A percentile compares a stretch with the other conserved stretches of the same genome.
Conservation (phyloP, 2,113 vertebrate species). For the Hypomesus transpacificus region DNA sequence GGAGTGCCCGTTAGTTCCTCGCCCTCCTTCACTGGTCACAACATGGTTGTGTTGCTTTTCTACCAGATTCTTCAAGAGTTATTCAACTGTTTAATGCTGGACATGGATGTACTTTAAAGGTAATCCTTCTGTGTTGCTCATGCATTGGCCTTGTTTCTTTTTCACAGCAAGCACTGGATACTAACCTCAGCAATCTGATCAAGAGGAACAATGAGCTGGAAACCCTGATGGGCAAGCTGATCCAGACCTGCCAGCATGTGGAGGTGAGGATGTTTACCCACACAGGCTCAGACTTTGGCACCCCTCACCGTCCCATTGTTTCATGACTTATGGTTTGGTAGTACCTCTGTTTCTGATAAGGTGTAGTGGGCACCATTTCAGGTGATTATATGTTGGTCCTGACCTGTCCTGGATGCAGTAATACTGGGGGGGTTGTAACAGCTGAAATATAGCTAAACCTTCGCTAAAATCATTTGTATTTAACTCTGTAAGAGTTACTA, state of each 20-base stretch:
- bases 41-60: constrained; percentile 32
- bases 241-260: constrained; percentile 97
- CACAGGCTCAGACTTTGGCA: constrained; percentile 28
- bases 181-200: constrained; percentile 93
- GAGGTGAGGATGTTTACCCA: constrained; percentile 81
- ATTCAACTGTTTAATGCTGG: constrained; percentile 47
- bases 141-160: constrained; percentile 35
- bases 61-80: constrained; percentile 30
- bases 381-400: too few relatives aligned
- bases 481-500: too few relatives aligned
- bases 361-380: too few relatives aligned
- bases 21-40: constrained; percentile 9
- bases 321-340: background rate
- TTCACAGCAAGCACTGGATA: constrained; percentile 92
- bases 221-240: constrained; percentile 94
- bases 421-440: too few relatives aligned
- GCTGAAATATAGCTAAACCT: too few relatives aligned
- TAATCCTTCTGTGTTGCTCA: constrained; percentile 41
- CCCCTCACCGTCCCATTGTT: background rate
- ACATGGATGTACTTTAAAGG: constrained; percentile 18
- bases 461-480: too few relatives aligned
- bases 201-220: constrained; percentile 99
- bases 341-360: too few relatives aligned
- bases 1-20: constrained; percentile 17
- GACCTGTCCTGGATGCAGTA: too few relatives aligned